phyloP scores from a whole-genome alignment of 2,113 vertebrate genomes.

The Arothron firmamentum region DNA sequence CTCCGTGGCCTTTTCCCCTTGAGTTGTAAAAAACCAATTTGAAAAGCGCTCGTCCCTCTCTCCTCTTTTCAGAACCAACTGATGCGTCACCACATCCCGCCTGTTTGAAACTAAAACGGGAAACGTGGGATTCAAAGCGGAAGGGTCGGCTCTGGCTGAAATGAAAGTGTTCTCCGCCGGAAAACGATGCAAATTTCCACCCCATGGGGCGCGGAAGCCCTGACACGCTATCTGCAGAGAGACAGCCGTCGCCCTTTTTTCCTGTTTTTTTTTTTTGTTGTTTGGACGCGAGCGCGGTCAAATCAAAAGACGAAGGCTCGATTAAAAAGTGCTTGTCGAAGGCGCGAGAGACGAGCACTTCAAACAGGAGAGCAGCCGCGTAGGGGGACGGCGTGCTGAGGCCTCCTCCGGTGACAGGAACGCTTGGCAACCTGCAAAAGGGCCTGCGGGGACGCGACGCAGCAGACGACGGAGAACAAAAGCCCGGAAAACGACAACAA shows the following conservation, averaged over 20 bases:
- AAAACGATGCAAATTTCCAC: constrained; percentile 65
- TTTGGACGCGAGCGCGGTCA: constrained; percentile 42
- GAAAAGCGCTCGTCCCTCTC: constrained; percentile 10
- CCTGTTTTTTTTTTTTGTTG: constrained; percentile 34
- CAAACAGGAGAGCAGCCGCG: constrained; percentile 47
- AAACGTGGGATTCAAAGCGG: constrained; percentile 35
- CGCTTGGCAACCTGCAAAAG: constrained; percentile 51
- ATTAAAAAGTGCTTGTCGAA: constrained; percentile 64
- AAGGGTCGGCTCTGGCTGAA: constrained; percentile 37
- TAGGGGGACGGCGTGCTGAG: constrained; percentile 39
- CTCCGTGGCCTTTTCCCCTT: not conserved
- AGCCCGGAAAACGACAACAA: constrained; percentile 29
- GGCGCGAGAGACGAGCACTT: constrained; percentile 49
- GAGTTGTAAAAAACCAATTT: constrained; percentile 17
- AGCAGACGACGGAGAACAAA: constrained; percentile 39
- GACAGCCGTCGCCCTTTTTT: constrained; percentile 55
- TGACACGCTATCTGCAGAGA: constrained; percentile 73
- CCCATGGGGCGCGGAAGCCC: constrained; percentile 58
- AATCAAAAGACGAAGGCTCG: constrained; percentile 64
- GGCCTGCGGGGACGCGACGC: constrained; percentile 44
- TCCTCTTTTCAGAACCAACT: constrained; percentile 25
- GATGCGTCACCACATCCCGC: constrained; percentile 34
- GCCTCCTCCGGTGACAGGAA: constrained; percentile 51
- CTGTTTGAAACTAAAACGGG: constrained; percentile 30
- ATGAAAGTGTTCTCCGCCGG: not conserved